phyloP scores from a whole-genome alignment of 1,140 invertebrate species.

The Copidosoma floridanum region DNA sequence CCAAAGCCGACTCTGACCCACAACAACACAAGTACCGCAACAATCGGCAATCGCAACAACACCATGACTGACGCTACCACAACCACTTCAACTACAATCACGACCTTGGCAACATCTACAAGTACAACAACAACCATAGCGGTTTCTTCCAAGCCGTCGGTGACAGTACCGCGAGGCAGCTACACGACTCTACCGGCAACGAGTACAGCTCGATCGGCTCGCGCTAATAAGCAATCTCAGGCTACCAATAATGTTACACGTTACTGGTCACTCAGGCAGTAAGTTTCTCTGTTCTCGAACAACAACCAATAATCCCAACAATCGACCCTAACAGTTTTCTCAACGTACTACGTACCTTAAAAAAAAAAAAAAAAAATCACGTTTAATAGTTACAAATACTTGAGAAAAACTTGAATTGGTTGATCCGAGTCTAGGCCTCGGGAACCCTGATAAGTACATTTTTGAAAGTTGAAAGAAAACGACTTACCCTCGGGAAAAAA shows the following conservation, averaged over 20 bases:
- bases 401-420: too few relatives aligned
- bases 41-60: not conserved
- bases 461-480: too few relatives aligned
- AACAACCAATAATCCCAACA: too few relatives aligned
- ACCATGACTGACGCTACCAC: not conserved
- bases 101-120: not conserved
- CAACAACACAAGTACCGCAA: slow-evolving; percentile 24
- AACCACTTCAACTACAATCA: not conserved
- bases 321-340: too few relatives aligned
- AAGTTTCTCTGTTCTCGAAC: slow-evolving; percentile 15
- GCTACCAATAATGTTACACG: slow-evolving; percentile 7
- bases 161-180: not conserved
- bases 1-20: slow-evolving; percentile 11
- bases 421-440: too few relatives aligned
- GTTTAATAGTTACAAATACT: too few relatives aligned
- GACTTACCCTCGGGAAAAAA: too few relatives aligned
- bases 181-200: slow-evolving; percentile 4
- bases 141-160: slow-evolving; percentile 10
- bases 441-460: too few relatives aligned
- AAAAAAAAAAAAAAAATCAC: too few relatives aligned
- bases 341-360: too few relatives aligned
- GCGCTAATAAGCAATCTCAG: too few relatives aligned
- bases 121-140: slow-evolving; percentile 15
- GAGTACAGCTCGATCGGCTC: too few relatives aligned
- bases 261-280: slow-evolving; percentile 25